A percentile compares a stretch with the other conserved stretches of the same genome.
Conservation (phyloP, 2,888 invertebrate genomes). For the Drosophila longiperda region DNA sequence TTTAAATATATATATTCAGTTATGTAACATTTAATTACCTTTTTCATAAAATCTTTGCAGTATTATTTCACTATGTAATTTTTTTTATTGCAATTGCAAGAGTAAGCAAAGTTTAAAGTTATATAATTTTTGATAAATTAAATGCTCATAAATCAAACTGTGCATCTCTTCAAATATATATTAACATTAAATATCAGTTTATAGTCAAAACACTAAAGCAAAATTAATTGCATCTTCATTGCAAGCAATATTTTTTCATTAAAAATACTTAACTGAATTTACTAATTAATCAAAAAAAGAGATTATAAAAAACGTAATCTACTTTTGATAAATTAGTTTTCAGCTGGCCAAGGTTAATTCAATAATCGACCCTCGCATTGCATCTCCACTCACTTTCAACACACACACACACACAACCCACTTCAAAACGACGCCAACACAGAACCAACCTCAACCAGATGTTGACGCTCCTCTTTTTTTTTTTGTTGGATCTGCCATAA, state of each 20-base stretch:
- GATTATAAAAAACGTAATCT: not conserved
- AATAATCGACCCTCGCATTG: slow-evolving; percentile 48
- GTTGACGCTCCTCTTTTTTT: slow-evolving; percentile 47
- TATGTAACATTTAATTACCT: not conserved
- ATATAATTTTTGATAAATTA: not conserved
- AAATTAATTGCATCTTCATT: not conserved
- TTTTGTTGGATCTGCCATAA: slow-evolving; percentile 35
- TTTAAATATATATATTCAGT: not conserved
- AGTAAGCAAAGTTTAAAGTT: not conserved
- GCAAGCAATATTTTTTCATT: not conserved
- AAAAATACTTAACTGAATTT: not conserved
- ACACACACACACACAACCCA: slow-evolving; percentile 22
- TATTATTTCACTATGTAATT: not conserved
- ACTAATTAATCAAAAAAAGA: not conserved
- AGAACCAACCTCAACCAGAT: slow-evolving; percentile 38
- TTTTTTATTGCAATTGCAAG: not conserved
- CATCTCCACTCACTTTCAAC: slow-evolving; percentile 40
- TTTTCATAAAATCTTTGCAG: not conserved
- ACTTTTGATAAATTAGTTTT: slow-evolving; percentile 29
- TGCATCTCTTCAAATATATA: not conserved
- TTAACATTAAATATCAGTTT: not conserved
- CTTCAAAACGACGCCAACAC: slow-evolving; percentile 45
- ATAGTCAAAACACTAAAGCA: not conserved
- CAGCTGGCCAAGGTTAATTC: slow-evolving; percentile 36
- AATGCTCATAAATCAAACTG: not conserved